Evolutionary conservation across 2,888 invertebrate species (phyloP).

Genomic region (Capitulum mitella): DNA sequence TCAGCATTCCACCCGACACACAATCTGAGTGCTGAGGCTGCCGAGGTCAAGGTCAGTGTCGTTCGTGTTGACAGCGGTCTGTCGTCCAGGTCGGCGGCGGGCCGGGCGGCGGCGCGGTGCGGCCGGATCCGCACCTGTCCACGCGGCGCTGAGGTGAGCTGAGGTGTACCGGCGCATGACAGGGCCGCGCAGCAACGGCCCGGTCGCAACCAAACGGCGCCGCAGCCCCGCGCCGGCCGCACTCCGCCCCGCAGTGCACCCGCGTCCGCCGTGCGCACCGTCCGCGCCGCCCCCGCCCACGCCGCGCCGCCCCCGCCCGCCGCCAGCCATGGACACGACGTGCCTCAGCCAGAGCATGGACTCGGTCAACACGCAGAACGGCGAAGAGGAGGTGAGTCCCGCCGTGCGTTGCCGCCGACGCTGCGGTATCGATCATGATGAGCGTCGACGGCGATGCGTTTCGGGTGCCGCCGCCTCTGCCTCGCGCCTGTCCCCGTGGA

Average conservation of each 20-base stretch:
- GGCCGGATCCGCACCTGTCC: background rate
- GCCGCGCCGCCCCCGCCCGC: constrained; percentile 29
- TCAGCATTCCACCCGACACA: no score
- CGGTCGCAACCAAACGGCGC: background rate
- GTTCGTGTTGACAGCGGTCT: no score
- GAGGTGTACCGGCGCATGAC: constrained; percentile 2
- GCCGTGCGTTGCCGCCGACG: background rate
- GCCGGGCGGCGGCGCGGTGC: background rate
- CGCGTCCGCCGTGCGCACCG: background rate
- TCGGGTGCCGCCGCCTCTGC: background rate
- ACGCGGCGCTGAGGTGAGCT: background rate
- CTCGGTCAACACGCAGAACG: constrained; percentile 89
- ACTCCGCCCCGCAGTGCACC: background rate
- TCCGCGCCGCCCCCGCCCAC: constrained; percentile 29
- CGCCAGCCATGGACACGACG: constrained; percentile 58
- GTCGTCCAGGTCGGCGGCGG: no score
- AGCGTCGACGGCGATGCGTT: background rate
- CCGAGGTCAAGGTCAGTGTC: no score
- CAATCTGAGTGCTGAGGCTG: no score
- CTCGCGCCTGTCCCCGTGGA: no score
- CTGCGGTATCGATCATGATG: background rate
- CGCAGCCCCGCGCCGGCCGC: background rate
- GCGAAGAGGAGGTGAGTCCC: constrained; percentile 87
- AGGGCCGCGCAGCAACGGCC: background rate
- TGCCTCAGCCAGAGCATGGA: constrained; percentile 90